A percentile compares a stretch with the other conserved stretches of the same genome.
These are phyloP conservation scores for Eurypyga helias DNA, from an alignment of 2,113 vertebrate genomes.

Conservation along the genomic window DNA sequence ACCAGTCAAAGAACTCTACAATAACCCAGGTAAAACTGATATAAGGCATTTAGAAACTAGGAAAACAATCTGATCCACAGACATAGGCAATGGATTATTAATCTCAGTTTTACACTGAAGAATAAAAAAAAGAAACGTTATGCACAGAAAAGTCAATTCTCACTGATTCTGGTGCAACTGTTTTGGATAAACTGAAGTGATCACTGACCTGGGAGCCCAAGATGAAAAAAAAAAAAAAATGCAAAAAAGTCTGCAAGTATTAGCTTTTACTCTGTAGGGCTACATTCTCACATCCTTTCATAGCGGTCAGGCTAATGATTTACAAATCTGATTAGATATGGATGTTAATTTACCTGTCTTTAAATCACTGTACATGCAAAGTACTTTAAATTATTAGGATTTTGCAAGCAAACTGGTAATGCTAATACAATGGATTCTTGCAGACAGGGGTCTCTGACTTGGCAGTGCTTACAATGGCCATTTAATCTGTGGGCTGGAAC, in stretches of 20 bases:
- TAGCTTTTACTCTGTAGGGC: background rate
- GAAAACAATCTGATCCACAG: background rate
- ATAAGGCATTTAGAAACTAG: background rate
- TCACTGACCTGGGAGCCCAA: background rate
- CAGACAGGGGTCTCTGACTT: background rate
- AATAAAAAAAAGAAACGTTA: background rate
- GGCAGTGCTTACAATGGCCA: background rate
- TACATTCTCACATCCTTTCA: background rate
- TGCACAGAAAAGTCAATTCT: background rate
- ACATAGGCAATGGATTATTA: background rate
- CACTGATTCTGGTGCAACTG: background rate
- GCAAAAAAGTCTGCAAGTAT: background rate
- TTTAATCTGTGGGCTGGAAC: background rate
- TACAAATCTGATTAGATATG: background rate
- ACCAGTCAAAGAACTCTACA: background rate
- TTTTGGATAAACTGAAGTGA: background rate
- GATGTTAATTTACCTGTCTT: background rate
- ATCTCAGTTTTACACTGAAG: background rate
- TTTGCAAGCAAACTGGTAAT: fast-evolving
- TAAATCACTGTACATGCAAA: background rate
- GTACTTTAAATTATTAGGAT: background rate
- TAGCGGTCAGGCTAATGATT: background rate
- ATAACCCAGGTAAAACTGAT: background rate
- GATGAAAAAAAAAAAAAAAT: background rate
- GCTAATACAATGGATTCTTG: background rate